Evolutionary conservation across 2,797 vertebrate species (phyloP).

Genomic region (Melanotaenia maccullochi): DNA sequence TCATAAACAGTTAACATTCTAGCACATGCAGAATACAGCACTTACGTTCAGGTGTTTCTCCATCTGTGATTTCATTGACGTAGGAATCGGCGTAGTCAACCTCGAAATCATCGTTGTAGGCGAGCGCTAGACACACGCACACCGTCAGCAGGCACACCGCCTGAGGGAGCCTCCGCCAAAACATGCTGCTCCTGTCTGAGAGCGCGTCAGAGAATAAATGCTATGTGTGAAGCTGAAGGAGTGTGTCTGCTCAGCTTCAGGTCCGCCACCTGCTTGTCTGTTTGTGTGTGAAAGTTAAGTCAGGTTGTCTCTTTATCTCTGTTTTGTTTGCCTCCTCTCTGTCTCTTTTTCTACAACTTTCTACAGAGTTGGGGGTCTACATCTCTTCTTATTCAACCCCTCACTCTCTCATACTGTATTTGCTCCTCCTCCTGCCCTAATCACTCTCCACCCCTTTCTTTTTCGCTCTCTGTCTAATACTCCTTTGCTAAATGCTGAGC

Average conservation of each 20-base stretch:
- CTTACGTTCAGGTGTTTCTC: conserved; percentile 74
- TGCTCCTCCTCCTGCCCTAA: conserved; percentile 74
- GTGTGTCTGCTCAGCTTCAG: conserved; percentile 26
- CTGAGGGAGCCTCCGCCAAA: conserved; percentile 64
- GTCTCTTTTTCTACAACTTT: conserved; percentile 38
- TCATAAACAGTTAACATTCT: conserved; percentile 9
- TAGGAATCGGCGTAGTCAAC: conserved; percentile 65
- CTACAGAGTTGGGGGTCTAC: conserved; percentile 55
- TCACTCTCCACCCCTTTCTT: conserved; percentile 58
- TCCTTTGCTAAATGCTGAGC: conserved; percentile 73
- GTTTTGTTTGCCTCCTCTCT: conserved; percentile 34
- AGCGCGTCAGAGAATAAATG: conserved; percentile 19
- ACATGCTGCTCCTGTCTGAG: conserved; percentile 66
- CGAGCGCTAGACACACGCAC: conserved; percentile 63
- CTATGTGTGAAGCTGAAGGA: conserved; percentile 20
- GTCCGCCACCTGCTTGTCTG: conserved; percentile 8
- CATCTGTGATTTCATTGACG: conserved; percentile 78
- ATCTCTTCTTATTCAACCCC: conserved; percentile 71
- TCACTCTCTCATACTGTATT: conserved; percentile 52
- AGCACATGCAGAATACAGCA: conserved; percentile 27
- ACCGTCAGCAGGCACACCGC: conserved; percentile 68
- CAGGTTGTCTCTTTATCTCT: conserved; percentile 15
- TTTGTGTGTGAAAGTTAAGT: conserved; percentile 12
- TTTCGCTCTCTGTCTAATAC: conserved; percentile 24
- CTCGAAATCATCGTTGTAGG: conserved; percentile 81